Conservation (phyloP, 2,888 invertebrate genomes). For the Labia minor region DNA sequence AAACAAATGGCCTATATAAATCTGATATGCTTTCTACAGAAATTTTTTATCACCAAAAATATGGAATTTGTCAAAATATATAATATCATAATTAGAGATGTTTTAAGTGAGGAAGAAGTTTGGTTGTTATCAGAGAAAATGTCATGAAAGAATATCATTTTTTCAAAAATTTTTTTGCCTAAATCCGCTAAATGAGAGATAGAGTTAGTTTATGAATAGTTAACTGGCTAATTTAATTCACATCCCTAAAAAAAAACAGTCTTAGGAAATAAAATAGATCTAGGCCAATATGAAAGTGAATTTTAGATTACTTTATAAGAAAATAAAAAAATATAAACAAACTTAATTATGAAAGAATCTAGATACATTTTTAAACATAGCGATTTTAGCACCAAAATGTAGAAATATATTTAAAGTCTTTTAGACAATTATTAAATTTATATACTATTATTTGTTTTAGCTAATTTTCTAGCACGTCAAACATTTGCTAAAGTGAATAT, state of each 20-base stretch:
- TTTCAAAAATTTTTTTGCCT: background rate
- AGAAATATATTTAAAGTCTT: slow-evolving; percentile 13
- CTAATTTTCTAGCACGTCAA: background rate
- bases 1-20: too few species aligned
- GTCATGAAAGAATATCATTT: slow-evolving; percentile 4
- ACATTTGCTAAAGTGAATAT: slow-evolving; percentile 1
- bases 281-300: background rate
- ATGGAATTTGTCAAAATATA: too few species aligned
- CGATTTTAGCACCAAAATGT: background rate
- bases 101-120: too few species aligned
- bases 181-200: background rate
- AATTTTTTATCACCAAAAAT: too few species aligned
- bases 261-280: background rate
- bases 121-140: background rate
- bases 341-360: too few species aligned
- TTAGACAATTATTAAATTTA: slow-evolving; percentile 1
- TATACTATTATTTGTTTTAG: background rate
- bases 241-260: slow-evolving; percentile 5
- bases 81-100: too few species aligned
- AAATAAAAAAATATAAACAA: too few species aligned
- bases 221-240: background rate
- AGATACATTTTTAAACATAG: background rate
- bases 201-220: background rate
- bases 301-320: background rate
- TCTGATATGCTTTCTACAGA: too few species aligned